These are phyloP conservation scores for Burhinus oedicnemus DNA, from an alignment of 2,113 vertebrate species.

Conservation along the genomic window DNA sequence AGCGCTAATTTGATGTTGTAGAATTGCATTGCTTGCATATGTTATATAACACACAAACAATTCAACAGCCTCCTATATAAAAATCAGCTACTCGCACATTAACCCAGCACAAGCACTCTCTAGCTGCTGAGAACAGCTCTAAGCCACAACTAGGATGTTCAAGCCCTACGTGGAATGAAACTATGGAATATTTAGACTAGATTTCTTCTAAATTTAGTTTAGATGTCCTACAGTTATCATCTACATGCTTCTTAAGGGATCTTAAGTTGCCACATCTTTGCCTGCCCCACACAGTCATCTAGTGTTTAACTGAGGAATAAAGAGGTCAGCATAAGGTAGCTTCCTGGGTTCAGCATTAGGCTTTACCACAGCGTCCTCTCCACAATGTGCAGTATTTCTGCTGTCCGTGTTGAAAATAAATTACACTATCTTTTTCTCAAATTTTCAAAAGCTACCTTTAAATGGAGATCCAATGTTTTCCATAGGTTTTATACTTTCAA, in stretches of 20 bases:
- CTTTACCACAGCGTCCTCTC: background rate
- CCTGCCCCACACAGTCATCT: background rate
- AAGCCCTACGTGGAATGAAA: background rate
- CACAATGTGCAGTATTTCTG: background rate
- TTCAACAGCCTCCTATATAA: background rate
- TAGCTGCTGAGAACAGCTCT: background rate
- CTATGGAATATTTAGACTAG: background rate
- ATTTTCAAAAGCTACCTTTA: background rate
- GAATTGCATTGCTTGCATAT: background rate
- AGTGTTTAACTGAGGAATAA: background rate
- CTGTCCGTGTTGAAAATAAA: background rate
- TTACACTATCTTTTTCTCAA: background rate
- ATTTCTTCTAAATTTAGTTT: background rate
- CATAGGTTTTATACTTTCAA: background rate
- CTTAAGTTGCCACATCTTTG: background rate
- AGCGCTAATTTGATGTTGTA: background rate
- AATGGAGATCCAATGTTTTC: background rate
- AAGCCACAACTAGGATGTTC: background rate
- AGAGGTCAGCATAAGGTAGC: background rate
- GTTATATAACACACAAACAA: background rate
- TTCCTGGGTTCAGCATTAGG: background rate
- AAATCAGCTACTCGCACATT: background rate
- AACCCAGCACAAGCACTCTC: background rate
- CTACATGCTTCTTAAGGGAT: background rate
- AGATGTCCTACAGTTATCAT: background rate